Percentiles rank a stretch among this genome's conserved stretches.
phyloP scores from a whole-genome alignment of 1,140 invertebrate species.

The Formica exsecta region DNA sequence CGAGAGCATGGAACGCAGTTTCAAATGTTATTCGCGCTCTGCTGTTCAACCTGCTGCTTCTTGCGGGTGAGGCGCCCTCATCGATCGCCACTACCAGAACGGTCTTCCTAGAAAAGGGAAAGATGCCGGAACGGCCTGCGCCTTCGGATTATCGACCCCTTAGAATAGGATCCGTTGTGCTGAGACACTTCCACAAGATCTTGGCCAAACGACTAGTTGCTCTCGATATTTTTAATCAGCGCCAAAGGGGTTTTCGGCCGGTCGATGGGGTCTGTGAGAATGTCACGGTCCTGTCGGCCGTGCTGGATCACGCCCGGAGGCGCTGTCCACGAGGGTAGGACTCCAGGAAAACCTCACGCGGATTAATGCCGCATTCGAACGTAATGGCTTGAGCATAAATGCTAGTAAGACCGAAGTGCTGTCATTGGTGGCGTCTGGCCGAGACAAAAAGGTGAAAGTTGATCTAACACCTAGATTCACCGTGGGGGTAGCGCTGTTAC shows the following conservation, averaged over 20 bases:
- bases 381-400: conserved; percentile 34
- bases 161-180: conserved; percentile 78
- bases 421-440: not conserved
- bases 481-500: too few relatives aligned
- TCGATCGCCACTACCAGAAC: conserved; percentile 3
- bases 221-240: too few relatives aligned
- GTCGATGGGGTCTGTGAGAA: too few relatives aligned
- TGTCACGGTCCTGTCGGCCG: too few relatives aligned
- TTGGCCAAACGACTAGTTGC: too few relatives aligned
- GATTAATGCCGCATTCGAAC: not conserved
- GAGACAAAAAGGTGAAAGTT: conserved; percentile 15
- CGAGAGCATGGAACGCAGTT: conserved; percentile 26
- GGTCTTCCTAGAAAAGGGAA: conserved; percentile 65
- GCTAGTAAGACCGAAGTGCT: conserved; percentile 44
- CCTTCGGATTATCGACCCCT: conserved; percentile 79
- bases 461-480: not conserved
- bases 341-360: too few relatives aligned
- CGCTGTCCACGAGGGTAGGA: too few relatives aligned
- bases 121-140: conserved; percentile 60
- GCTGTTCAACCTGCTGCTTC: conserved; percentile 45
- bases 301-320: too few relatives aligned
- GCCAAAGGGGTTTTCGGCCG: too few relatives aligned
- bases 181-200: conserved; percentile 77
- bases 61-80: not conserved
- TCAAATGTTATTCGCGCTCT: not conserved